Conservation (phyloP, 1,140 invertebrate genomes). For the Nautilus pompilius region DNA sequence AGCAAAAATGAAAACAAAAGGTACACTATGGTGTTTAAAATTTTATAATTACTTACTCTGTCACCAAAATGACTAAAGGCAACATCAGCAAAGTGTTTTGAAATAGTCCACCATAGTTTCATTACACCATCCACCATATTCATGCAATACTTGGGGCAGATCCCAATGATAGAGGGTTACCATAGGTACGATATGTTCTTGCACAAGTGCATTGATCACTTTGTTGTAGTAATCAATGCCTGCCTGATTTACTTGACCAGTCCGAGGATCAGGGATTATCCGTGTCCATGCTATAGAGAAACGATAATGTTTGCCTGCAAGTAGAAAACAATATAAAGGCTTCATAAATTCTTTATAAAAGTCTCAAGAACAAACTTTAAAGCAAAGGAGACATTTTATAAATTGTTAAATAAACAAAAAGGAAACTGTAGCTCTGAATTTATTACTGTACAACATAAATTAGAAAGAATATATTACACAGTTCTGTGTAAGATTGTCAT, state of each 20-base stretch:
- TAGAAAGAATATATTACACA: no score
- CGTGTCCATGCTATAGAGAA: conserved; percentile 51
- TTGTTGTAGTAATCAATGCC: conserved; percentile 48
- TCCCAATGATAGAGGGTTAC: conserved; percentile 63
- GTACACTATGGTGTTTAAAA: no score
- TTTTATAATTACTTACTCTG: no score
- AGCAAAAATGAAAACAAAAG: no score
- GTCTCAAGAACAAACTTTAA: no score
- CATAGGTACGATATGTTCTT: conserved; percentile 35
- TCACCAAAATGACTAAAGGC: conserved; percentile 51
- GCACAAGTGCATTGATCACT: conserved; percentile 30
- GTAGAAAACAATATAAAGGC: no score
- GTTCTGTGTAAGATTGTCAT: no score
- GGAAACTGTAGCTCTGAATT: no score
- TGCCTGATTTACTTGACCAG: conserved; percentile 20
- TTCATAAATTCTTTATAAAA: no score
- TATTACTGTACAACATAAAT: no score
- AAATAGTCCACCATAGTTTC: conserved; percentile 58
- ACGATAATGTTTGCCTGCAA: conserved; percentile 42
- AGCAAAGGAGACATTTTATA: no score
- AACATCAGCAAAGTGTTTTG: conserved; percentile 52
- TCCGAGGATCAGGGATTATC: conserved; percentile 39
- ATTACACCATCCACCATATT: conserved; percentile 60
- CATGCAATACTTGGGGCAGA: conserved; percentile 51
- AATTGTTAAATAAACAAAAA: no score